phyloP scores from a whole-genome alignment of 1,140 invertebrate genomes.

The Rhagoletis pomonella region DNA sequence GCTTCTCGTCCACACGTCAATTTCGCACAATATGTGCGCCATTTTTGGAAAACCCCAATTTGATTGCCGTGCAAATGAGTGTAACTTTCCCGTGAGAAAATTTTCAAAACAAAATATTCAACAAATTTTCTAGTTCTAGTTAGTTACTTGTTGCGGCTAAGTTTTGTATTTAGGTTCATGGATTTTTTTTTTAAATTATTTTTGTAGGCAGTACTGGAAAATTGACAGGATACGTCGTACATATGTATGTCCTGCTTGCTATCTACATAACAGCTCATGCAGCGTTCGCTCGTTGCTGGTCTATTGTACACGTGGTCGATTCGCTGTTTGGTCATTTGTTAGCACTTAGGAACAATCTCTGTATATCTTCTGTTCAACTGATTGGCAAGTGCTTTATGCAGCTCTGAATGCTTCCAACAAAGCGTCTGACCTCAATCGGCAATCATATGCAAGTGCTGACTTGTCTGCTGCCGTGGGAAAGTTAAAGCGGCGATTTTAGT shows the following conservation, averaged over 20 bases:
- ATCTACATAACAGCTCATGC: background rate
- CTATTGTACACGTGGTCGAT: background rate
- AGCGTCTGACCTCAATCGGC: slow-evolving; percentile 44
- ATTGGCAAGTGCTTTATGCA: slow-evolving; percentile 16
- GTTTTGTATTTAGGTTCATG: background rate
- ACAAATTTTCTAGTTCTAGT: background rate
- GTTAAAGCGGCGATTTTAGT: slow-evolving; percentile 24
- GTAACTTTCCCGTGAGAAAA: slow-evolving; percentile 8
- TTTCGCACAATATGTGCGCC: slow-evolving; percentile 39
- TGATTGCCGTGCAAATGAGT: background rate
- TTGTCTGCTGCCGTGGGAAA: slow-evolving; percentile 1
- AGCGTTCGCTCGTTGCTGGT: background rate
- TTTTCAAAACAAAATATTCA: background rate
- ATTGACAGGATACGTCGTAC: background rate
- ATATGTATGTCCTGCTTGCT: background rate
- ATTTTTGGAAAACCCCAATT: slow-evolving; percentile 35
- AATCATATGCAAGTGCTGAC: slow-evolving; percentile 17
- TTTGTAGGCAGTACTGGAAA: background rate
- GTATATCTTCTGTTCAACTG: background rate
- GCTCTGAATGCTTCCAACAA: background rate
- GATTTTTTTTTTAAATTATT: background rate
- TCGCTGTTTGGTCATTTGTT: background rate
- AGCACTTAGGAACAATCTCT: slow-evolving; percentile 27
- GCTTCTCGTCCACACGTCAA: slow-evolving; percentile 35
- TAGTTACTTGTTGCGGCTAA: background rate